Evolutionary conservation across 2,888 invertebrate genomes (phyloP).

Genomic region (Aphodius sticticus): DNA sequence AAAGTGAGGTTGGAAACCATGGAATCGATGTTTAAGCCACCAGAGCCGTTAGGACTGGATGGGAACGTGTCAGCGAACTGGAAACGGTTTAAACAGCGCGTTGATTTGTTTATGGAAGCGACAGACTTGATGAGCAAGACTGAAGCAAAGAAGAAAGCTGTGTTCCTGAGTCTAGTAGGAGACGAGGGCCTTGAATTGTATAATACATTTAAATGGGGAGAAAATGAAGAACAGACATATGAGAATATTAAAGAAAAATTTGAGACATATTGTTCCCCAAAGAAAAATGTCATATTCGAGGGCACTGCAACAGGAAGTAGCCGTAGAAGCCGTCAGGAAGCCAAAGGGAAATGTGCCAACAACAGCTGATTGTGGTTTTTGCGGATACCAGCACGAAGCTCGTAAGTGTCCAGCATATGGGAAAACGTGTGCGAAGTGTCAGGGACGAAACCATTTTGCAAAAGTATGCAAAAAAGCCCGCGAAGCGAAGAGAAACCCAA

Average conservation of each 20-base stretch:
- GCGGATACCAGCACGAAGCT: background rate
- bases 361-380: background rate
- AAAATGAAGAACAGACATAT: conserved; percentile 14
- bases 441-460: too few relatives aligned
- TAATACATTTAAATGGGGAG: conserved; percentile 14
- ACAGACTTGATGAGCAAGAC: conserved; percentile 21
- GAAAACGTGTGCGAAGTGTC: background rate
- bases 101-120: conserved; percentile 37
- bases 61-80: conserved; percentile 35
- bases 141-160: conserved; percentile 11
- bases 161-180: conserved; percentile 16
- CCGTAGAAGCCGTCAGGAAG: background rate
- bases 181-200: conserved; percentile 8
- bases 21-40: conserved; percentile 35
- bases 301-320: background rate
- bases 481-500: background rate
- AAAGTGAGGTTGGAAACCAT: conserved; percentile 19
- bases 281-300: background rate
- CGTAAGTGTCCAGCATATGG: background rate
- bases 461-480: background rate
- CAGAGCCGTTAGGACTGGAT: conserved; percentile 26
- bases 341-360: background rate
- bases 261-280: conserved; percentile 13
- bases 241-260: conserved; percentile 10
- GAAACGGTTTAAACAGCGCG: conserved; percentile 32